phyloP scores from a whole-genome alignment of 2,113 vertebrate species.

The Urocolius indicus region DNA sequence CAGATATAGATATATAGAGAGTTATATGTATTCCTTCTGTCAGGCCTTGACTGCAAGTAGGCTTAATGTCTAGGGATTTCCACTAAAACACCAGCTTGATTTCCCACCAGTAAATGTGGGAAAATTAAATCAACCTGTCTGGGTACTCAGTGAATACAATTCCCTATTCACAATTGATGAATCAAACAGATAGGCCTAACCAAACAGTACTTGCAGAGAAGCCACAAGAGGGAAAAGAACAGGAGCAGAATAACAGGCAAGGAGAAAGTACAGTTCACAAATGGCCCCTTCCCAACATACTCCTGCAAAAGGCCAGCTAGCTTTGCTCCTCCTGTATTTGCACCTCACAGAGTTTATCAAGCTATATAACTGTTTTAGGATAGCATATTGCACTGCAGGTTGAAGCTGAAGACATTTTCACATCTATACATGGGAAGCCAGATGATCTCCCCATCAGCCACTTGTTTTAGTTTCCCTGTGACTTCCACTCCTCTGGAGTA shows the following conservation, averaged over 20 bases:
- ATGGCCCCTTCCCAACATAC: not conserved
- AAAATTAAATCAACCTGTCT: conserved; percentile 67
- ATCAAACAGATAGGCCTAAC: conserved; percentile 44
- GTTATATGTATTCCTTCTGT: not conserved
- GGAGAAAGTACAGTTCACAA: not conserved
- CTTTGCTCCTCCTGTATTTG: not conserved
- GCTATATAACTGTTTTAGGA: not conserved
- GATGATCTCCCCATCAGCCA: not conserved
- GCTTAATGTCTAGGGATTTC: conserved; percentile 26
- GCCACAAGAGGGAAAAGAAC: not conserved
- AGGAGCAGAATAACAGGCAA: not conserved
- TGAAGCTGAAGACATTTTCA: not conserved
- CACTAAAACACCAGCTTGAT: conserved; percentile 55
- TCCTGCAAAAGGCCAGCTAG: not conserved
- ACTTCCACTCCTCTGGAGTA: not conserved
- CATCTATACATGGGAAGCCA: not conserved
- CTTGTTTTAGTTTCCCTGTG: not conserved
- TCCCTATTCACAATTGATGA: conserved; percentile 41
- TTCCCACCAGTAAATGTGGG: conserved; percentile 53
- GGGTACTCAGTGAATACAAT: conserved; percentile 7
- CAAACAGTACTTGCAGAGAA: conserved; percentile 1
- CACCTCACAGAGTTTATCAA: not conserved
- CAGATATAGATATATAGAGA: not conserved
- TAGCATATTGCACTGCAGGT: not conserved
- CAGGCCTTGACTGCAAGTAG: not conserved